These are phyloP conservation scores for Sinopyrophorus schimmeli DNA, from an alignment of 2,888 invertebrate species.

Conservation along the genomic window DNA sequence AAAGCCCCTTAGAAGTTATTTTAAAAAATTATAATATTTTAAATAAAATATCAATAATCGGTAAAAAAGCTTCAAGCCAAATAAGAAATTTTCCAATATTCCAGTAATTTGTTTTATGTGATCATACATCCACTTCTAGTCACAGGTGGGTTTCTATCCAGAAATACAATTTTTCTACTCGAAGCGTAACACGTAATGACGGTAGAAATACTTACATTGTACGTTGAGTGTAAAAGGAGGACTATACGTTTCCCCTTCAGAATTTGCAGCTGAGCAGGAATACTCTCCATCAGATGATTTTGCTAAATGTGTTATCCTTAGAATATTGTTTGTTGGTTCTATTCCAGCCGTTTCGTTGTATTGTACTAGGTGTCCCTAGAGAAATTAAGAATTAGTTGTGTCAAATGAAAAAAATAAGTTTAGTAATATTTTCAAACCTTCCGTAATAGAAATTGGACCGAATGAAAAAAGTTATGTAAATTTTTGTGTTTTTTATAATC, in stretches of 20 bases:
- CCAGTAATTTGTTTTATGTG: slow-evolving; percentile 8
- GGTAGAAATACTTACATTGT: slow-evolving; percentile 69
- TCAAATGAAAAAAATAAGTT: too few relatives aligned
- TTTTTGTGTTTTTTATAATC: too few relatives aligned
- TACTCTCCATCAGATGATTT: slow-evolving; percentile 77
- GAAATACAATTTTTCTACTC: slow-evolving; percentile 22
- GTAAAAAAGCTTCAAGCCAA: too few relatives aligned
- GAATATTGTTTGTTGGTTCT: slow-evolving; percentile 66
- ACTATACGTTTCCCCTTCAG: slow-evolving; percentile 79
- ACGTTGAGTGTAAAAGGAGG: slow-evolving; percentile 72
- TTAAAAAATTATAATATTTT: too few relatives aligned
- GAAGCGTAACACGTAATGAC: slow-evolving; percentile 16
- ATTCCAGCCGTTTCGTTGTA: slow-evolving; percentile 70
- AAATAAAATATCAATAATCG: too few relatives aligned
- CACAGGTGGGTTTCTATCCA: slow-evolving; percentile 17
- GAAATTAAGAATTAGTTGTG: too few relatives aligned
- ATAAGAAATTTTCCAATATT: too few relatives aligned
- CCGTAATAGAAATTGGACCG: too few relatives aligned
- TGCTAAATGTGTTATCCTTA: slow-evolving; percentile 69
- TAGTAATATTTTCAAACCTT: too few relatives aligned
- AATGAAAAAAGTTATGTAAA: too few relatives aligned
- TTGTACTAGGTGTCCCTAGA: slow-evolving; percentile 68
- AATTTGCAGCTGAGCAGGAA: slow-evolving; percentile 78
- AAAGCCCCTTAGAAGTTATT: too few relatives aligned
- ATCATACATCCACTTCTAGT: slow-evolving; percentile 1